Evolutionary conservation across 2,888 invertebrate species (phyloP).

Genomic region (Hermaeophaga mercurialis): DNA sequence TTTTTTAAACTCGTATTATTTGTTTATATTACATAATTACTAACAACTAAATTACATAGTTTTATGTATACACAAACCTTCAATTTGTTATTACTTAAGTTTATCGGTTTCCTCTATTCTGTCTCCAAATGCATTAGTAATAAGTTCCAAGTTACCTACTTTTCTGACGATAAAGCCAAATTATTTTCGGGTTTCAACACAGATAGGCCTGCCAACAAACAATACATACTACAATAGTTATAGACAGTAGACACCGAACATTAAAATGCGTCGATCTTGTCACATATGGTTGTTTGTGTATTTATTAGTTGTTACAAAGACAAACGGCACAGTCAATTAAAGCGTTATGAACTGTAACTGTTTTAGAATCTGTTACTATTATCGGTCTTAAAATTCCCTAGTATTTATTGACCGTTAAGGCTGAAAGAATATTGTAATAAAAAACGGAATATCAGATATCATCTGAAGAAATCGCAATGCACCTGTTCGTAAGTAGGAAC

Average conservation of each 20-base stretch:
- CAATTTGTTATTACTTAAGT: neutral
- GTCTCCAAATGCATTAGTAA: neutral
- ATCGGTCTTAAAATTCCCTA: neutral
- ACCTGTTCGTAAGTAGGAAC: slow-evolving; percentile 3
- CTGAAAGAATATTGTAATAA: neutral
- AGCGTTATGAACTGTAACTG: slow-evolving; percentile 19
- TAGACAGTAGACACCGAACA: too few relatives aligned
- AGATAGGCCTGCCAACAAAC: too few relatives aligned
- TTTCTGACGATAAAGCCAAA: neutral
- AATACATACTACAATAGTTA: too few relatives aligned
- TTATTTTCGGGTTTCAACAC: neutral
- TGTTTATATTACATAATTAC: too few relatives aligned
- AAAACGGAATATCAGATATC: neutral
- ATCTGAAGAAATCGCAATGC: neutral
- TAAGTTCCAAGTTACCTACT: neutral
- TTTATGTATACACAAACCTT: too few relatives aligned
- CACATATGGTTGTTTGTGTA: too few relatives aligned
- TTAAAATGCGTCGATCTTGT: slow-evolving; percentile 19
- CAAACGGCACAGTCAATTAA: slow-evolving; percentile 23
- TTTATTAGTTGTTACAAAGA: slow-evolving; percentile 14
- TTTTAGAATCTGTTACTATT: neutral
- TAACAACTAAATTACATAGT: too few relatives aligned
- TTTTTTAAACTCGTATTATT: too few relatives aligned
- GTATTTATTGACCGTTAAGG: neutral
- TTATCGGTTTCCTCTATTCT: neutral